Evolutionary conservation across 2,888 invertebrate species (phyloP).

Genomic region (Torymus tubicola): DNA sequence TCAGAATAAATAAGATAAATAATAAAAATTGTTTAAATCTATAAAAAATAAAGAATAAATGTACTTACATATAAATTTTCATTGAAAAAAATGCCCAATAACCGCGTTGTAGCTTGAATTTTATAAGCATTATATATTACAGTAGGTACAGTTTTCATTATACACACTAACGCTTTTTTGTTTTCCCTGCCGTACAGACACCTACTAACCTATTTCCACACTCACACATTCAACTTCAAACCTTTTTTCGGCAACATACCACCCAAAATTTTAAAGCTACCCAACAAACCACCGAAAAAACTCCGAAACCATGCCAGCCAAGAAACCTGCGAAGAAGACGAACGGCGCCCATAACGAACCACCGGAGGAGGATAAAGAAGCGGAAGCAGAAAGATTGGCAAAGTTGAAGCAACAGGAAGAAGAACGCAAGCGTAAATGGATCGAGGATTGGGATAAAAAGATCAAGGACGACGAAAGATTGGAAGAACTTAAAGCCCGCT

Average conservation of each 20-base stretch:
- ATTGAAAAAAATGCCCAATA: too few relatives aligned
- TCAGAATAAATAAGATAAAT: too few relatives aligned
- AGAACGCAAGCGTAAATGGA: constrained; percentile 24
- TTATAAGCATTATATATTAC: too few relatives aligned
- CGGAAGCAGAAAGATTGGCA: not conserved
- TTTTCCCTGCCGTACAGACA: too few relatives aligned
- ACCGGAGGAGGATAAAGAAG: constrained; percentile 16
- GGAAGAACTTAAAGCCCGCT: constrained; percentile 59
- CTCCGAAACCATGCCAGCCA: constrained; percentile 2
- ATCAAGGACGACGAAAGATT: constrained; percentile 57
- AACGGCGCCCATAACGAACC: not conserved
- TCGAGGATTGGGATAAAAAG: constrained; percentile 40
- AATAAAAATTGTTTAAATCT: too few relatives aligned
- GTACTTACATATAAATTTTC: too few relatives aligned
- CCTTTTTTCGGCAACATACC: constrained; percentile 3
- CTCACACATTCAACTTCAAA: not conserved
- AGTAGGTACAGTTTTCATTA: too few relatives aligned
- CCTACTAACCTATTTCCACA: constrained; percentile 15
- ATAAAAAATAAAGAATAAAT: too few relatives aligned
- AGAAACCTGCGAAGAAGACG: constrained; percentile 12
- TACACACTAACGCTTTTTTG: too few relatives aligned
- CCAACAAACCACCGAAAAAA: constrained; percentile 3
- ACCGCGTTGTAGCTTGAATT: too few relatives aligned
- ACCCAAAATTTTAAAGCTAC: not conserved
- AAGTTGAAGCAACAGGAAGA: constrained; percentile 14